These are phyloP conservation scores for Oreochromis spilurus DNA, from an alignment of 2,113 vertebrate species.

Conservation along the genomic window DNA sequence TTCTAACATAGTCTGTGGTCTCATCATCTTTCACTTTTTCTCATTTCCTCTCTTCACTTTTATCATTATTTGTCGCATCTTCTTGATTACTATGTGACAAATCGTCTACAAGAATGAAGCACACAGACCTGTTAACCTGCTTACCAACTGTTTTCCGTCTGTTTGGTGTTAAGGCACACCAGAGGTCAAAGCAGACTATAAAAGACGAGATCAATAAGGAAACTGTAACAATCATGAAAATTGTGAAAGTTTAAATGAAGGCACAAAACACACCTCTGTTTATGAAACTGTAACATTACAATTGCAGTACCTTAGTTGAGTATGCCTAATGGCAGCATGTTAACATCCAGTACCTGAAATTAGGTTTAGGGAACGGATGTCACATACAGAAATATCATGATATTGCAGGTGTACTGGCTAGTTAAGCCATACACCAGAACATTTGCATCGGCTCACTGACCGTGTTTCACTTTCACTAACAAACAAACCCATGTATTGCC, in stretches of 20 bases:
- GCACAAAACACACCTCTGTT: background rate
- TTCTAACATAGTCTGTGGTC: background rate
- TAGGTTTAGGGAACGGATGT: accelerated
- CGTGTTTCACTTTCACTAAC: background rate
- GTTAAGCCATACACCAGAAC: background rate
- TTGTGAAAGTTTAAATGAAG: background rate
- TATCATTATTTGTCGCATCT: background rate
- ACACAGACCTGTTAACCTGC: background rate
- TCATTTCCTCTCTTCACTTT: background rate
- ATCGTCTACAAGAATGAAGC: background rate
- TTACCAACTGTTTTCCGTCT: background rate
- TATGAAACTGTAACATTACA: background rate
- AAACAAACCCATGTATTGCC: background rate
- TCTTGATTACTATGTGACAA: background rate
- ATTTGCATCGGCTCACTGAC: background rate
- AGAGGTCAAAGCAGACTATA: background rate
- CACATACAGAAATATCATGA: background rate
- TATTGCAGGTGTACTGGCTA: background rate
- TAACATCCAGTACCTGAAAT: background rate
- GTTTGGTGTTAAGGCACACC: background rate
- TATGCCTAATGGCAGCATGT: background rate
- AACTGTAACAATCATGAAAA: background rate
- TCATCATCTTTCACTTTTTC: background rate
- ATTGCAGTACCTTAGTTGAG: background rate
- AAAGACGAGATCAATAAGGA: background rate